phyloP scores from a whole-genome alignment of 2,888 invertebrate species.

The Scelioninae gen. 1 region DNA sequence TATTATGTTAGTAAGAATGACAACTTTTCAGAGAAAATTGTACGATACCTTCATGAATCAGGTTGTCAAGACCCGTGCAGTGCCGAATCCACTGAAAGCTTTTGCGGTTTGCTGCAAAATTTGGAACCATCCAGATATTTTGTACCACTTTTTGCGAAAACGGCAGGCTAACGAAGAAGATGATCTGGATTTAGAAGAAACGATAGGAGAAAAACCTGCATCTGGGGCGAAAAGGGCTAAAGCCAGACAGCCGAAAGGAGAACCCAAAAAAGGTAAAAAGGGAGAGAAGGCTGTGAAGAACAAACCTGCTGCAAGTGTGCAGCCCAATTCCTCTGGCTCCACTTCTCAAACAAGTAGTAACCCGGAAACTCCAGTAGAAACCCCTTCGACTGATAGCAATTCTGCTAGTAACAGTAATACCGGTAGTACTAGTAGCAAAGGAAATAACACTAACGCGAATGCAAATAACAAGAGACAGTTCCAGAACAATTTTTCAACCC shows the following conservation, averaged over 20 bases:
- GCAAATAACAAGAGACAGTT: conserved; percentile 71
- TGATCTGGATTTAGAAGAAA: conserved; percentile 93
- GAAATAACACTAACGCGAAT: conserved; percentile 3
- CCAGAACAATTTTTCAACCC: neutral
- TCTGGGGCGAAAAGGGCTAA: conserved; percentile 81
- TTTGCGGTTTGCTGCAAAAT: conserved; percentile 99
- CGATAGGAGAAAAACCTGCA: conserved; percentile 86
- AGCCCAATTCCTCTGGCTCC: conserved; percentile 83
- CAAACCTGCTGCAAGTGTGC: conserved; percentile 86
- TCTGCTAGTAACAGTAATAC: conserved; percentile 34
- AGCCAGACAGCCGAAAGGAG: conserved; percentile 83
- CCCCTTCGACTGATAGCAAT: conserved; percentile 32
- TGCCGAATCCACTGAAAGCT: conserved; percentile 97
- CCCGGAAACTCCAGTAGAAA: neutral
- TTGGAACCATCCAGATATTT: conserved; percentile 97
- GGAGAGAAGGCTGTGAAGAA: conserved; percentile 80
- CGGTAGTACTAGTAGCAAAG: too few species aligned
- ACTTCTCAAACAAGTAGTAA: conserved; percentile 39
- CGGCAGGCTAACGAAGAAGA: conserved; percentile 91
- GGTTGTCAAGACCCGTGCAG: conserved; percentile 92
- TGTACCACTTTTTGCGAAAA: conserved; percentile 94
- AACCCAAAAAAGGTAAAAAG: conserved; percentile 82
- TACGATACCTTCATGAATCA: conserved; percentile 98
- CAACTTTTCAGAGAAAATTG: conserved; percentile 93
- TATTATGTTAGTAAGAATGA: conserved; percentile 94